phyloP scores from a whole-genome alignment of 2,888 invertebrate genomes.

The Scaeva pyrastri region DNA sequence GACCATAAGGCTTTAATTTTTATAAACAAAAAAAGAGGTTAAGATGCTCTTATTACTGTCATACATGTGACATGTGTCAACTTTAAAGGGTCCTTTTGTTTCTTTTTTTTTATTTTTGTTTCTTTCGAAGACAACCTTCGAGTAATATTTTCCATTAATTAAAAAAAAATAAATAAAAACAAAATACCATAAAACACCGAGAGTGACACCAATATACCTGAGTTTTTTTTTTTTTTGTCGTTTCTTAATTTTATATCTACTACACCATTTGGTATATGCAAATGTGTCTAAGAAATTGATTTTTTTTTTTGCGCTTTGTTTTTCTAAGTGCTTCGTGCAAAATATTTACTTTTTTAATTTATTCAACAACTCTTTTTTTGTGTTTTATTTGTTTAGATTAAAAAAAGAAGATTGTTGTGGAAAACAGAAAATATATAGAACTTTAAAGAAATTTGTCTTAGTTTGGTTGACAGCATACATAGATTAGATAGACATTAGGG shows the following conservation, averaged over 20 bases:
- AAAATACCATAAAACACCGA: conserved; percentile 8
- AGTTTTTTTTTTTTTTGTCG: not conserved
- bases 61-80: conserved; percentile 23
- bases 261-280: not conserved
- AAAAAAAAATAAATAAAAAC: conserved; percentile 39
- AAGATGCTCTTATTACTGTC: conserved; percentile 27
- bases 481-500: not conserved
- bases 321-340: conserved; percentile 10
- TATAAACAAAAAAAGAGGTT: conserved; percentile 23
- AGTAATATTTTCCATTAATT: conserved; percentile 54
- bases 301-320: conserved; percentile 5
- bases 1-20: not conserved
- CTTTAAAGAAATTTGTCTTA: not conserved
- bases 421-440: not conserved
- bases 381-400: conserved; percentile 17
- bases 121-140: conserved; percentile 8
- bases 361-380: conserved; percentile 52
- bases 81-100: conserved; percentile 38
- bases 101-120: not conserved
- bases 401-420: not conserved
- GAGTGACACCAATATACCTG: conserved; percentile 49
- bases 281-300: conserved; percentile 51
- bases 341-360: conserved; percentile 44
- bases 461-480: not conserved
- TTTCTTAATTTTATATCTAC: conserved; percentile 2